A percentile compares a stretch with the other conserved stretches of the same genome.
phyloP scores from a whole-genome alignment of 1,140 invertebrate species.

The Nixonia krombeini region DNA sequence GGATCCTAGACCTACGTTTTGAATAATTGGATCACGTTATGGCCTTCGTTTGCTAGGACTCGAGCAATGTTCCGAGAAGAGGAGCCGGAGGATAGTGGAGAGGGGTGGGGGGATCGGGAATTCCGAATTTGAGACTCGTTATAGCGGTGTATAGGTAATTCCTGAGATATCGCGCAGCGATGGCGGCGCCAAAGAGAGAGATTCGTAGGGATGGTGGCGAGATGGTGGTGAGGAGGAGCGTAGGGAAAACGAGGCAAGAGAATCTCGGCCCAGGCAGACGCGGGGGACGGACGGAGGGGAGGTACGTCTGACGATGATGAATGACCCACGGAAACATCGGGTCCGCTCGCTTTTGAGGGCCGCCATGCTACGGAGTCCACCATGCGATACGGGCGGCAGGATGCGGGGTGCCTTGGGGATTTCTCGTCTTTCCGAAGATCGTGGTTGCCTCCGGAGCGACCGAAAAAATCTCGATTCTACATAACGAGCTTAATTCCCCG shows the following conservation, averaged over 20 bases:
- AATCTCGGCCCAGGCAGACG: slow-evolving; percentile 15
- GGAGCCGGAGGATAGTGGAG: not conserved
- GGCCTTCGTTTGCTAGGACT: slow-evolving; percentile 8
- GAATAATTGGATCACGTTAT: slow-evolving; percentile 33
- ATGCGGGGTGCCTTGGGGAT: slow-evolving; percentile 22
- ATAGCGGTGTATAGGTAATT: slow-evolving; percentile 34
- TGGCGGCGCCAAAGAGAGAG: slow-evolving; percentile 35
- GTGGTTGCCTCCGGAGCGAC: slow-evolving; percentile 35
- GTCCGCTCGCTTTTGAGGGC: slow-evolving; percentile 46
- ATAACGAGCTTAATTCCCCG: slow-evolving; percentile 22
- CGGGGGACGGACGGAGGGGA: slow-evolving; percentile 27
- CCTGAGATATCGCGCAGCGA: slow-evolving; percentile 31
- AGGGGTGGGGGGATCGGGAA: not conserved
- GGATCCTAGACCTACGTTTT: slow-evolving; percentile 15
- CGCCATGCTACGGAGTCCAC: slow-evolving; percentile 37
- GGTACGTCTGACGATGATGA: slow-evolving; percentile 50
- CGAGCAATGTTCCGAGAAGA: slow-evolving; percentile 9
- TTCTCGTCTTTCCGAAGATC: slow-evolving; percentile 47
- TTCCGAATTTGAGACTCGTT: slow-evolving; percentile 28
- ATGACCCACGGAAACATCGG: slow-evolving; percentile 47
- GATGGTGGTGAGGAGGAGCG: slow-evolving; percentile 44
- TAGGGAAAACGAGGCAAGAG: slow-evolving; percentile 49
- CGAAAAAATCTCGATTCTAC: slow-evolving; percentile 36
- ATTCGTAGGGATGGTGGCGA: slow-evolving; percentile 32
- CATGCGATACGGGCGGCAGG: slow-evolving; percentile 27